Base-by-base conservation (phyloP, 2,797 vertebrate species). In the Cryptoprocta ferox region DNA sequence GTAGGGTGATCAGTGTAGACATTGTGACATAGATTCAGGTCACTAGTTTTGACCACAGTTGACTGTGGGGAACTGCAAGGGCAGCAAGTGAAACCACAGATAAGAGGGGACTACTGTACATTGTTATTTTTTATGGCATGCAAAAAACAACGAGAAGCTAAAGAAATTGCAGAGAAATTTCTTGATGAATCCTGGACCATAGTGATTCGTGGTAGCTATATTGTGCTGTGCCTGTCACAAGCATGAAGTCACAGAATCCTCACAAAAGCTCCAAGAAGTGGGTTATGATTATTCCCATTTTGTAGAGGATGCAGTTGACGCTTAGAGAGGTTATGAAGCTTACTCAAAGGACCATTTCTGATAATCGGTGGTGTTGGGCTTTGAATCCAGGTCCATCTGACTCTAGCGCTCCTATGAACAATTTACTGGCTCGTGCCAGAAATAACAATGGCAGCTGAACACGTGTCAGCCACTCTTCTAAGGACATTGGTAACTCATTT, bases 81-180 rank as follows among this genome's bases (percentile, higher is more conserved):
- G 32, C 42, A 48, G 73, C 16, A 75, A 75, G 28, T 75, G 39
- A 75, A 75, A 75, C 42, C 73, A 75, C 28, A 42, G 76, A 53
- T 12, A 79, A 53, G 76, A 53, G 48, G 45, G 32, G 32, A n/a
- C 76, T 53, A 4, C 48, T 35, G 76, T 6, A 53, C 32, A n/a
- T 59, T 73, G n/a, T 81, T 82, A 56, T 76, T 76, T 89, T 70
- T 82, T 82, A 68, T 66, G 48, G 5, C n/a, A 14, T 87, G n/a
- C 14, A 56, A 32, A 79, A 92, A 76, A 30, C 3, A 76, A 21
- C 5, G 78, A 71, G 86, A 84, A 89, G 21, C n/a, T 93, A 30
- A 96, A 65, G 66, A 87, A 90, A 92, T 39, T 42, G 48, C 48
- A 65, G 63, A 80, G 61, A 70, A 93, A 56, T 79, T 48, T 92